These are phyloP conservation scores for Rhyacichthys aspro DNA, from an alignment of 2,797 vertebrate species.

Conservation along the genomic window DNA sequence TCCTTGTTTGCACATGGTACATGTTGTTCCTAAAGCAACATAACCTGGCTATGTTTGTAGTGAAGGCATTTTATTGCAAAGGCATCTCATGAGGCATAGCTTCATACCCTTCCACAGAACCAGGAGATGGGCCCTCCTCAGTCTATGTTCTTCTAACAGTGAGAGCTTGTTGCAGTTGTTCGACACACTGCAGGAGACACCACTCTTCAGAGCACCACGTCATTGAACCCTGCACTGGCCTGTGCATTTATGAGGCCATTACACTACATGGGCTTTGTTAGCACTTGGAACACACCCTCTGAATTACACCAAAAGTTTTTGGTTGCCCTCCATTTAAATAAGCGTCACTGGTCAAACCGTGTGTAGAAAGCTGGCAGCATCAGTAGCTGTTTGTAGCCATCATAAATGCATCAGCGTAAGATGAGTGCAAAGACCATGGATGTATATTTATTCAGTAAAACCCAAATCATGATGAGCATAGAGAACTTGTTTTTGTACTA, in stretches of 20 bases:
- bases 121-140: no score
- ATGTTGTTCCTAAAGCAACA: conserved; percentile 12
- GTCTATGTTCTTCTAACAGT: no score
- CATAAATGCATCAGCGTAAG: conserved; percentile 24
- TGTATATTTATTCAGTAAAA: no score
- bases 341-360: conserved; percentile 57
- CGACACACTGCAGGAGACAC: no score
- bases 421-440: no score
- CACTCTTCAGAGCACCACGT: conserved; percentile 4
- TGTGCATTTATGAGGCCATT: conserved; percentile 19
- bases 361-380: conserved; percentile 53
- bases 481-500: no score
- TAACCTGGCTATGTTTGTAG: background rate
- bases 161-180: no score
- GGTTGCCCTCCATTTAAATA: conserved; percentile 73
- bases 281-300: conserved; percentile 60
- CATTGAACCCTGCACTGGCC: conserved; percentile 44
- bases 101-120: no score
- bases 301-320: conserved; percentile 61
- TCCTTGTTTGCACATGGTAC: conserved; percentile 15
- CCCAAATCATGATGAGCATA: no score
- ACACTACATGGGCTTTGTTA: conserved; percentile 55
- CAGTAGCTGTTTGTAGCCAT: conserved; percentile 21
- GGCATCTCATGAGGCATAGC: background rate
- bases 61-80: conserved; percentile 1